Evolutionary conservation across 2,888 invertebrate species (phyloP).

Genomic region (Pogonocherus hispidulus): DNA sequence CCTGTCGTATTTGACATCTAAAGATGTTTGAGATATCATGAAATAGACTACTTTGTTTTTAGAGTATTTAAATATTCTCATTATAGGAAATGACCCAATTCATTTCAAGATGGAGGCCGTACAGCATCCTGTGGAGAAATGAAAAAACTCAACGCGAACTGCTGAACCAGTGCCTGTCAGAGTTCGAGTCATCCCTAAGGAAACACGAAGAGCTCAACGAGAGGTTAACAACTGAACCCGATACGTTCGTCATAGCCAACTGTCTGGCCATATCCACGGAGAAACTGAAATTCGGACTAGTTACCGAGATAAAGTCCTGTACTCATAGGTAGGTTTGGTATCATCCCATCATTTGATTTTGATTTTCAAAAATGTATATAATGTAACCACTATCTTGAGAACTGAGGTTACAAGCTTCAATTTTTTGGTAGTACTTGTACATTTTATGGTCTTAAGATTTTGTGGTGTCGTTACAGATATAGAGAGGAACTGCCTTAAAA

Average conservation of each 20-base stretch:
- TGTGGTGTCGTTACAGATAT: too few relatives aligned
- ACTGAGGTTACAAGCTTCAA: too few relatives aligned
- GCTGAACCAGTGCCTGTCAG: conserved; percentile 79
- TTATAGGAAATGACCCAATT: conserved; percentile 83
- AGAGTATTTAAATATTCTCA: too few relatives aligned
- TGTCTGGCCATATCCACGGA: conserved; percentile 86
- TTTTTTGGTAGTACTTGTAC: too few relatives aligned
- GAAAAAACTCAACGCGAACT: conserved; percentile 85
- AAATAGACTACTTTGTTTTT: too few relatives aligned
- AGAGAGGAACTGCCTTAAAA: too few relatives aligned
- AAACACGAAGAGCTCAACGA: conserved; percentile 84
- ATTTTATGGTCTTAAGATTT: too few relatives aligned
- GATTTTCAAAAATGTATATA: too few relatives aligned
- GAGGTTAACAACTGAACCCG: conserved; percentile 80
- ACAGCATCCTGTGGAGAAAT: conserved; percentile 89
- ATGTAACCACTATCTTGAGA: too few relatives aligned
- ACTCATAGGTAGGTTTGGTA: conserved; percentile 65
- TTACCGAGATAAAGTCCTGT: conserved; percentile 84
- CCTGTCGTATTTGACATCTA: too few relatives aligned
- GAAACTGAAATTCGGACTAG: conserved; percentile 87
- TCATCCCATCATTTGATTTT: too few relatives aligned
- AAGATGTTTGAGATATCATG: too few relatives aligned
- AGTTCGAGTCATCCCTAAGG: conserved; percentile 82
- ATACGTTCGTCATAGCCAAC: conserved; percentile 78
- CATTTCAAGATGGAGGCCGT: conserved; percentile 89